These are phyloP conservation scores for Platorchestia sp. DNA, from an alignment of 1,140 invertebrate genomes.

Conservation along the genomic window DNA sequence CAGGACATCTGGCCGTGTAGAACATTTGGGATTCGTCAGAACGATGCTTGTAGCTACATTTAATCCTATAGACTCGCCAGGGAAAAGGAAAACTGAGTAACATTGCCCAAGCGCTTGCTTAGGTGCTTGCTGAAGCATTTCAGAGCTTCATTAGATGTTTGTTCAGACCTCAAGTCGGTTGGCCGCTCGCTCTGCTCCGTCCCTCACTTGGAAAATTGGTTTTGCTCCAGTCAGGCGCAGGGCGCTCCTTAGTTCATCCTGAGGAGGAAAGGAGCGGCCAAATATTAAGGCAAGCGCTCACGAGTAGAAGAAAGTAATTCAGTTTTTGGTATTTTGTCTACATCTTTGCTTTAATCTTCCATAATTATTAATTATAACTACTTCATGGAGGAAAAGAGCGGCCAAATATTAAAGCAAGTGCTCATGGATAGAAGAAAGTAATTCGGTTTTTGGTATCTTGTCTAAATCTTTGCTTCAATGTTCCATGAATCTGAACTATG, in stretches of 20 bases:
- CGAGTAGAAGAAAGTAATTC: background rate
- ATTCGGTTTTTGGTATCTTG: background rate
- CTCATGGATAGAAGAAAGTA: background rate
- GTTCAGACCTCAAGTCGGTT: background rate
- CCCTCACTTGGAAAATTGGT: background rate
- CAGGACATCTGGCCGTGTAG: background rate
- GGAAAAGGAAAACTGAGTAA: background rate
- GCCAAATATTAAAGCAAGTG: background rate
- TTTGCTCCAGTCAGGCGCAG: background rate
- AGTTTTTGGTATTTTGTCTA: background rate
- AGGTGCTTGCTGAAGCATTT: background rate
- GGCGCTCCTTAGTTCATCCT: background rate
- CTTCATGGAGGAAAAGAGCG: background rate
- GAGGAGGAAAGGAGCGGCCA: background rate
- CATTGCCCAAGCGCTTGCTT: background rate
- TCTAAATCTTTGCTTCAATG: no score
- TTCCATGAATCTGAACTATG: no score
- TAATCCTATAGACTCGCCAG: background rate
- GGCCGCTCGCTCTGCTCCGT: background rate
- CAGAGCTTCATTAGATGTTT: background rate
- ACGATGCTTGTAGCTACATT: background rate
- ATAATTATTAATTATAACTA: no score
- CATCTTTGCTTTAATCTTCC: no score
- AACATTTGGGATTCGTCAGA: background rate
- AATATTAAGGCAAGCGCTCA: background rate